A percentile compares a stretch with the other conserved stretches of the same genome.
These are phyloP conservation scores for Grus americana DNA, from an alignment of 2,113 vertebrate genomes.

Conservation along the genomic window DNA sequence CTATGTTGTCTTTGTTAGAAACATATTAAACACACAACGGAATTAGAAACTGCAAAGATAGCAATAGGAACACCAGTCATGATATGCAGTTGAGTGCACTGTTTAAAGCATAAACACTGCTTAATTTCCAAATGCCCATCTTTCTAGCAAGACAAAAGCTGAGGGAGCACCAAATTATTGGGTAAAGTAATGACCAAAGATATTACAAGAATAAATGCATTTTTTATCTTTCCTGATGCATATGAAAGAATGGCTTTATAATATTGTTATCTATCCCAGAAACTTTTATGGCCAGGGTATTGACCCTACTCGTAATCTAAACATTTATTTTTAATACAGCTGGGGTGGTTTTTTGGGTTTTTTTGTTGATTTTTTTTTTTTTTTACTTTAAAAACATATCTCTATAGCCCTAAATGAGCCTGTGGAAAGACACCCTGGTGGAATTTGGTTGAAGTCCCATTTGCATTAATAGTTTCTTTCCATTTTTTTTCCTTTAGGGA, in stretches of 20 bases:
- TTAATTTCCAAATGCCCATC: background rate
- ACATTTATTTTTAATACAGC: background rate
- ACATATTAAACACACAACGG: background rate
- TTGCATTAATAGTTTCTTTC: background rate
- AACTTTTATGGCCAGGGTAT: background rate
- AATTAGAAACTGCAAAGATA: background rate
- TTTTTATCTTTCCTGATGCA: background rate
- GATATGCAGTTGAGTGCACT: background rate
- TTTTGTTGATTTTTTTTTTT: background rate
- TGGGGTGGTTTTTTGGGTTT: too few relatives aligned
- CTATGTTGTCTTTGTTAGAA: background rate
- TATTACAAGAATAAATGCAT: background rate
- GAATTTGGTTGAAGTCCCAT: background rate
- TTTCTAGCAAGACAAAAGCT: background rate
- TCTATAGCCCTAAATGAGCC: background rate
- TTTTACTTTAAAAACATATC: background rate
- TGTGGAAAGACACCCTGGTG: background rate
- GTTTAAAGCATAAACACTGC: background rate
- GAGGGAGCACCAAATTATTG: background rate
- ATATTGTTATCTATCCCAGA: background rate
- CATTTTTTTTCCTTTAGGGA: constrained; percentile 50
- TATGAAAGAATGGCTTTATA: background rate
- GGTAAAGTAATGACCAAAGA: background rate
- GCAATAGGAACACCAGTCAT: background rate
- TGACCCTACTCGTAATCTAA: background rate